phyloP scores from a whole-genome alignment of 2,113 vertebrate species.

The Microcebus lehilahytsara region DNA sequence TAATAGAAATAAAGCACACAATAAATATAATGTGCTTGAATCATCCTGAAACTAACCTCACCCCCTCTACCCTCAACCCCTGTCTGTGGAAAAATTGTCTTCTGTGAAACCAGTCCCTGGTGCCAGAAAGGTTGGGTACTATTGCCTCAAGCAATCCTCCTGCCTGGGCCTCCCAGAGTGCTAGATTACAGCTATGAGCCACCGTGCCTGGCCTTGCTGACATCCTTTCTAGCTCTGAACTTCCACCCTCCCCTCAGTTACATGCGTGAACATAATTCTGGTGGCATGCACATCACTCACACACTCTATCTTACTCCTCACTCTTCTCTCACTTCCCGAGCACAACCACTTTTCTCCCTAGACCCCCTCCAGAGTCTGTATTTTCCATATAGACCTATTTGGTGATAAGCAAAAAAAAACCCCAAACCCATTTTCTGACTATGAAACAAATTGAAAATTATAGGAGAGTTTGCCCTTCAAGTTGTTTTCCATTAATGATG shows the following conservation, averaged over 20 bases:
- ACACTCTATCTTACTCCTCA: not conserved
- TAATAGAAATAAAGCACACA: too few relatives aligned
- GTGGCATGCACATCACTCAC: not conserved
- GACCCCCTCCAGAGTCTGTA: not conserved
- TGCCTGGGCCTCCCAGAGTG: not conserved
- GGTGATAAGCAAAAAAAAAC: too few relatives aligned
- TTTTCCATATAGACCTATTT: not conserved
- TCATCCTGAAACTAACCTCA: too few relatives aligned
- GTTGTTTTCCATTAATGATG: too few relatives aligned
- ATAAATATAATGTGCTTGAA: too few relatives aligned
- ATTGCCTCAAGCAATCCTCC: not conserved
- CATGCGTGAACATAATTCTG: not conserved
- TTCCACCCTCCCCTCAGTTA: not conserved
- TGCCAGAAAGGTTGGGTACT: too few relatives aligned
- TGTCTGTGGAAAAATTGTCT: too few relatives aligned
- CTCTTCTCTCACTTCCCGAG: not conserved
- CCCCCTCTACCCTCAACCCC: too few relatives aligned
- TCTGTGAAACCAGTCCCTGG: too few relatives aligned
- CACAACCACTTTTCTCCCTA: not conserved
- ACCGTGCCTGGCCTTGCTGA: rapidly evolving
- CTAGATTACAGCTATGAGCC: not conserved
- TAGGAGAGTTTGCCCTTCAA: too few relatives aligned
- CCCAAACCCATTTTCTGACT: too few relatives aligned
- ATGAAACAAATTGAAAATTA: too few relatives aligned
- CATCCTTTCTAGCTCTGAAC: not conserved